A percentile compares a stretch with the other conserved stretches of the same genome.
Evolutionary conservation across 2,113 vertebrate species (phyloP).

Genomic region (Megaceryle maxima): DNA sequence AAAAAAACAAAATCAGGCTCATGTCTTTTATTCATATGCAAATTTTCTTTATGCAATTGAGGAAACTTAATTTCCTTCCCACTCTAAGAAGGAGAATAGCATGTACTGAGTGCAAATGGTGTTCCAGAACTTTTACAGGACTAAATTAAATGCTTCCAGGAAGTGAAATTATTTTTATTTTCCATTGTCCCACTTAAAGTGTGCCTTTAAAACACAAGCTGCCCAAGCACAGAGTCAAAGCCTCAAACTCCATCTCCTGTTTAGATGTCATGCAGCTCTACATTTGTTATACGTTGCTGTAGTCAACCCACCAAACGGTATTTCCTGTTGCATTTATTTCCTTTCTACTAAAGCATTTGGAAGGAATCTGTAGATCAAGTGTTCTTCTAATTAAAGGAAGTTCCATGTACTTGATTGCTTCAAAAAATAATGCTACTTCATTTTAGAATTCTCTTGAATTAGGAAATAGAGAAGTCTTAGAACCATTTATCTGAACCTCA

Average conservation of each 20-base stretch:
- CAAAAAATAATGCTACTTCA: not conserved
- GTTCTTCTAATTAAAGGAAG: not conserved
- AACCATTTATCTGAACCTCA: not conserved
- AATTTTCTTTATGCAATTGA: not conserved
- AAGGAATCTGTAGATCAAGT: not conserved
- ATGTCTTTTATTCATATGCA: not conserved
- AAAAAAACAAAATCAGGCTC: not conserved
- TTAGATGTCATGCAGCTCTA: not conserved
- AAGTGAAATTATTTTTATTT: not conserved
- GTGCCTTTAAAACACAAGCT: not conserved
- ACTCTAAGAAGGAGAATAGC: not conserved
- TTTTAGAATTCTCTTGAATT: not conserved
- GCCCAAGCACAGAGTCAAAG: not conserved
- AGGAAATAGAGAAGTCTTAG: not conserved
- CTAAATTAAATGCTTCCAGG: not conserved
- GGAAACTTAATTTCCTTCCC: not conserved
- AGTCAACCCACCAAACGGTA: not conserved
- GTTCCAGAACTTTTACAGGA: not conserved
- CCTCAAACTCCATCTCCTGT: not conserved
- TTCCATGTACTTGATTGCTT: not conserved
- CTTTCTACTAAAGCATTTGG: not conserved
- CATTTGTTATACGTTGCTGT: not conserved
- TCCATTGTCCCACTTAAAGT: not conserved
- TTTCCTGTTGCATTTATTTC: not conserved
- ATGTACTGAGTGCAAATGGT: not conserved